Conservation (phyloP, 2,888 invertebrate genomes). For the Apodemia mormo region DNA sequence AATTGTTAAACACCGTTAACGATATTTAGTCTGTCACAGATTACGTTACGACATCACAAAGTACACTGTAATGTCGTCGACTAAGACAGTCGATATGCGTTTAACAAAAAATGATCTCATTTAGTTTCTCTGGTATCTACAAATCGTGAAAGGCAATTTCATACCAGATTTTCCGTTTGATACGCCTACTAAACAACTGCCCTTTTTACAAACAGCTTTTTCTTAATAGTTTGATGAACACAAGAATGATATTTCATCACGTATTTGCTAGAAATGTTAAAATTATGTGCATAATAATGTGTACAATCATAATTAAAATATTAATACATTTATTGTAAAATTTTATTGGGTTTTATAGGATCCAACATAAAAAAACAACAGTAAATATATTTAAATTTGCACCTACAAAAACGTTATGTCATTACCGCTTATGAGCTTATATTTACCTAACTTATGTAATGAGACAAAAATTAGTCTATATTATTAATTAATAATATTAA, state of each 20-base stretch:
- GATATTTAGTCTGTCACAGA: slow-evolving; percentile 27
- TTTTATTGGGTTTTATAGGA: no score
- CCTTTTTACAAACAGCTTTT: slow-evolving; percentile 44
- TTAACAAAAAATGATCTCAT: slow-evolving; percentile 71
- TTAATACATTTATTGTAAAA: no score
- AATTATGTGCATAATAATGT: neutral
- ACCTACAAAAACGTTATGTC: no score
- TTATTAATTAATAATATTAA: no score
- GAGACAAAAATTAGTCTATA: no score
- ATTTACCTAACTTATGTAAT: no score
- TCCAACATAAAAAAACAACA: no score
- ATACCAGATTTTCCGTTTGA: slow-evolving; percentile 74
- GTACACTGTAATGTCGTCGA: slow-evolving; percentile 53
- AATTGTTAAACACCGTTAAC: neutral
- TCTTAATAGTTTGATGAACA: slow-evolving; percentile 13
- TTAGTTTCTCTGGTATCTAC: slow-evolving; percentile 68
- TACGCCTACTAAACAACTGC: slow-evolving; percentile 68
- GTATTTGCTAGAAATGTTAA: neutral
- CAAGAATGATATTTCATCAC: neutral
- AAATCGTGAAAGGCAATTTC: slow-evolving; percentile 79
- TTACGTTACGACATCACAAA: slow-evolving; percentile 58
- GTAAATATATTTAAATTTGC: no score
- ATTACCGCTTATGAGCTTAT: no score
- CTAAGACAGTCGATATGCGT: slow-evolving; percentile 37
- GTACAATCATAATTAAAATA: no score